Evolutionary conservation across 2,113 vertebrate species (phyloP).

Genomic region (Mixornis gularis): DNA sequence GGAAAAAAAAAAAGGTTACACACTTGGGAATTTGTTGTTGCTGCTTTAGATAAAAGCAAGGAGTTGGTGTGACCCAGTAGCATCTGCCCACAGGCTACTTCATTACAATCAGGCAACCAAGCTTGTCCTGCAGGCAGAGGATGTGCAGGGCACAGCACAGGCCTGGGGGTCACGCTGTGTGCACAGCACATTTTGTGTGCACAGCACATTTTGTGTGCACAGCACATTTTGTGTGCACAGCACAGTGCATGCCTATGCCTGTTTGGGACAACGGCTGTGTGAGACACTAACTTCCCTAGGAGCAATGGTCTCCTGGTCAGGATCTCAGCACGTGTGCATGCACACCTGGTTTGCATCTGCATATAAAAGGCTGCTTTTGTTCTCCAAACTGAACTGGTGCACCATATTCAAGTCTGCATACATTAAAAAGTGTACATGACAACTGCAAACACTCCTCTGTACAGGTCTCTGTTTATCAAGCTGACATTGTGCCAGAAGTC

Average conservation of each 20-base stretch:
- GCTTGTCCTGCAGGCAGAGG: background rate
- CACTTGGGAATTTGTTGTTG: background rate
- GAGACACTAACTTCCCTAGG: background rate
- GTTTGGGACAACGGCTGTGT: background rate
- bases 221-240: background rate
- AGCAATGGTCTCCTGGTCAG: background rate
- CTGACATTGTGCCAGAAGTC: background rate
- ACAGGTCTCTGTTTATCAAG: background rate
- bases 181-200: background rate
- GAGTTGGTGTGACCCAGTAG: background rate
- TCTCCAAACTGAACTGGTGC: background rate
- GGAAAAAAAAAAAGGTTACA: background rate
- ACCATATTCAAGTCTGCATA: background rate
- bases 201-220: background rate
- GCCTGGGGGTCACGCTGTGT: background rate
- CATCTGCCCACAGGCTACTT: background rate
- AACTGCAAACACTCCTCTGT: background rate
- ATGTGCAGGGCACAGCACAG: background rate
- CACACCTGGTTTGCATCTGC: background rate
- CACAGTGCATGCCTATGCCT: background rate
- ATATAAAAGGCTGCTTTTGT: background rate
- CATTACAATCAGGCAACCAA: background rate
- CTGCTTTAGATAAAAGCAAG: background rate
- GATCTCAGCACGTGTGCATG: background rate
- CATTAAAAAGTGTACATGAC: background rate